Conservation (phyloP, 2,113 vertebrate genomes). For the Telmatochromis sp. region DNA sequence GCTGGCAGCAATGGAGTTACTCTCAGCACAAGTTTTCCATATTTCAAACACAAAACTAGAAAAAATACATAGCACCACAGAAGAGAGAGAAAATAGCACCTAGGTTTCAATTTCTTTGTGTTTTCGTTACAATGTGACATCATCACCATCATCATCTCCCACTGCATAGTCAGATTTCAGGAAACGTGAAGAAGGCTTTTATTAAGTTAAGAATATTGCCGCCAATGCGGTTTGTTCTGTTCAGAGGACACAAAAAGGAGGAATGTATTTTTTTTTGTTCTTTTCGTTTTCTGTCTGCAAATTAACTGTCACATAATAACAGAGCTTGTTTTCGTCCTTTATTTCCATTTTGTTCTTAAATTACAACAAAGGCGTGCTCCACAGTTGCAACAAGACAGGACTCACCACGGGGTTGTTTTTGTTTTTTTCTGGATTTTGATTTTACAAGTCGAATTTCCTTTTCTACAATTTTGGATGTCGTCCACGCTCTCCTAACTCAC, state of each 20-base stretch:
- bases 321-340: slow-evolving; percentile 62
- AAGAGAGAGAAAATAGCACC: slow-evolving; percentile 82
- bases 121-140: slow-evolving; percentile 58
- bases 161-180: slow-evolving; percentile 47
- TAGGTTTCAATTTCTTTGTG: slow-evolving; percentile 56
- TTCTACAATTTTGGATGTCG: slow-evolving; percentile 14
- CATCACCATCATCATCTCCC: slow-evolving; percentile 49
- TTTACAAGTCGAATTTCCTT: slow-evolving; percentile 47
- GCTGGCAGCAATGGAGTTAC: slow-evolving; percentile 41
- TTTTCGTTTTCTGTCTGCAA: slow-evolving; percentile 20
- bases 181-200: slow-evolving; percentile 23
- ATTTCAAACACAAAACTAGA: slow-evolving; percentile 55
- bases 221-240: slow-evolving; percentile 13
- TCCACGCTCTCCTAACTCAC: slow-evolving; percentile 54
- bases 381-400: slow-evolving; percentile 61
- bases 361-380: slow-evolving; percentile 64
- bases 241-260: slow-evolving; percentile 32
- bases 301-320: slow-evolving; percentile 65
- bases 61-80: slow-evolving; percentile 87
- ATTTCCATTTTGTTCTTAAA: slow-evolving; percentile 68
- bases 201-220: slow-evolving; percentile 57
- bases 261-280: slow-evolving; percentile 17
- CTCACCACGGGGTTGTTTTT: slow-evolving; percentile 4
- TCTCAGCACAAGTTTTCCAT: slow-evolving; percentile 42
- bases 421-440: slow-evolving; percentile 11